A percentile compares a stretch with the other conserved stretches of the same genome.
Evolutionary conservation across 1,140 invertebrate genomes (phyloP).

Genomic region (Bombus cullumanus): DNA sequence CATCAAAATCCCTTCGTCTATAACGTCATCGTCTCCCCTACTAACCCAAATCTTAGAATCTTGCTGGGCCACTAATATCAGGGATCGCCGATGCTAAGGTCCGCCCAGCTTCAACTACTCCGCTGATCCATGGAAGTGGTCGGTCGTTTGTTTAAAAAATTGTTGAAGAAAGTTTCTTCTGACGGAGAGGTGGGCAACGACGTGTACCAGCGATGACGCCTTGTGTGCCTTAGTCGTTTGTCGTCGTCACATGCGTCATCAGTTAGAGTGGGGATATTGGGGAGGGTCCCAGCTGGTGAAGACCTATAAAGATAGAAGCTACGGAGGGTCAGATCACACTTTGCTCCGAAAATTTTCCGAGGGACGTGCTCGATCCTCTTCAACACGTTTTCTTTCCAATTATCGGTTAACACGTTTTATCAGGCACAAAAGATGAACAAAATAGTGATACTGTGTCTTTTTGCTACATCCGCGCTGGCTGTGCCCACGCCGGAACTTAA

Average conservation of each 20-base stretch:
- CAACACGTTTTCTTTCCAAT: not conserved
- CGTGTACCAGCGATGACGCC: constrained; percentile 51
- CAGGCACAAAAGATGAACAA: constrained; percentile 72
- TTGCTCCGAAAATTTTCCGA: constrained; percentile 80
- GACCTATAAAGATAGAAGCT: constrained; percentile 81
- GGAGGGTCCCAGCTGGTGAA: constrained; percentile 67
- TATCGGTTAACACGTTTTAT: not conserved
- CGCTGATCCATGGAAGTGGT: constrained; percentile 31
- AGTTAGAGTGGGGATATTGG: constrained; percentile 59
- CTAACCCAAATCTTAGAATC: constrained; percentile 66
- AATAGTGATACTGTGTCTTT: constrained; percentile 71
- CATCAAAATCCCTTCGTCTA: not conserved
- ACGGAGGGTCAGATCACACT: constrained; percentile 79
- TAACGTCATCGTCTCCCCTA: constrained; percentile 35
- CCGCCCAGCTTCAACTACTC: constrained; percentile 58
- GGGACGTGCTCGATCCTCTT: constrained; percentile 30
- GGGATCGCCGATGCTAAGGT: constrained; percentile 41
- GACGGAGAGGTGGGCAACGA: constrained; percentile 57
- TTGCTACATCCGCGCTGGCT: constrained; percentile 73
- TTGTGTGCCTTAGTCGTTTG: constrained; percentile 39
- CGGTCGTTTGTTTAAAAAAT: constrained; percentile 82
- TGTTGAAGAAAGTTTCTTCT: constrained; percentile 79
- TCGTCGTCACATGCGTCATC: constrained; percentile 53
- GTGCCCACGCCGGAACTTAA: constrained; percentile 64
- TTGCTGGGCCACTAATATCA: constrained; percentile 20